Evolutionary conservation across 2,797 vertebrate species (phyloP).

Genomic region (Aselliscus stoliczkanus): DNA sequence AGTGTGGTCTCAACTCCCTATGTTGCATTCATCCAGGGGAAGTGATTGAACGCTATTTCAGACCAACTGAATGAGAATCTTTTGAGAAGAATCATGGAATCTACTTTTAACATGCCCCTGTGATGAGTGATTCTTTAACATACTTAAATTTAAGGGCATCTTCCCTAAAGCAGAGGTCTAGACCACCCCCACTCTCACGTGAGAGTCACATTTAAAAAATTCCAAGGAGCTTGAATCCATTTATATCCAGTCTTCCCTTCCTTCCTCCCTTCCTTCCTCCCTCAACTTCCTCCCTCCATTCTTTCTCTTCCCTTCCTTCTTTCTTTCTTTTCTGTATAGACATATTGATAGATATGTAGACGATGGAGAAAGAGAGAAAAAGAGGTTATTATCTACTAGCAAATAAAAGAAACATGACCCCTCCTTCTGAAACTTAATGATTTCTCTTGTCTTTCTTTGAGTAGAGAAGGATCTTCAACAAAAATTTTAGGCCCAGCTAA

Average conservation of each 20-base stretch:
- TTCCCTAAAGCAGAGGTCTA: background rate
- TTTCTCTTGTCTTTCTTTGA: background rate
- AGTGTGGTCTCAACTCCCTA: background rate
- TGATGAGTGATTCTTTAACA: background rate
- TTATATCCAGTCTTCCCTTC: background rate
- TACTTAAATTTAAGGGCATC: background rate
- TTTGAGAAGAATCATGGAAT: background rate
- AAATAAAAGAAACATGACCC: background rate
- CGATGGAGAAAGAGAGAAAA: background rate
- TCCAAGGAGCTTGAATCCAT: background rate
- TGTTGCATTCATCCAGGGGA: background rate
- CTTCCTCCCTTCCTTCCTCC: accelerated
- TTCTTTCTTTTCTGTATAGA: background rate
- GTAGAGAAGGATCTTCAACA: background rate
- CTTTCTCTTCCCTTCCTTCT: background rate
- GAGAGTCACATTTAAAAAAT: background rate
- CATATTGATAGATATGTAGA: background rate
- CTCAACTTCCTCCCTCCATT: background rate
- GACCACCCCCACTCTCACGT: background rate
- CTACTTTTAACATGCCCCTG: background rate
- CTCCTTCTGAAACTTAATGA: background rate
- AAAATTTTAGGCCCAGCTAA: background rate
- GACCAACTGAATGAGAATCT: background rate
- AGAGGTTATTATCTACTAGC: background rate
- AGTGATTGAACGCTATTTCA: background rate